Evolutionary conservation across 2,797 vertebrate genomes (phyloP).

Genomic region (Anniella stebbinsi): DNA sequence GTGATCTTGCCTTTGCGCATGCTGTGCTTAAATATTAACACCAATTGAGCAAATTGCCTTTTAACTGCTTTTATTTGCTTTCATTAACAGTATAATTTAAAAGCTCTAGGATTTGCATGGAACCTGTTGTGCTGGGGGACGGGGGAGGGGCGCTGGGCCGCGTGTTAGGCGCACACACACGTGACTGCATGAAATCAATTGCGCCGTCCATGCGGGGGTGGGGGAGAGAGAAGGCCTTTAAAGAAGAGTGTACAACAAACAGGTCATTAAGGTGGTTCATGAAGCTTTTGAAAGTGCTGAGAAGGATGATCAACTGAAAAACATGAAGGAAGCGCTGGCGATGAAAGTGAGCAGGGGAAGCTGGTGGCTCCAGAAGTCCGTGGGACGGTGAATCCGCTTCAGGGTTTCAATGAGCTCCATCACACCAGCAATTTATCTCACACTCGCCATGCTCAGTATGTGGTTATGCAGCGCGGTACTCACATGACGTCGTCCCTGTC

Average conservation of each 20-base stretch:
- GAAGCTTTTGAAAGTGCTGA: not conserved
- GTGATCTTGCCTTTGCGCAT: constrained; percentile 77
- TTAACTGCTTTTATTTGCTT: constrained; percentile 89
- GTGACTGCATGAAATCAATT: constrained; percentile 66
- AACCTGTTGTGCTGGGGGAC: constrained; percentile 80
- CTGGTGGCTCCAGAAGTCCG: too few species aligned
- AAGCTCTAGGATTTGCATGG: constrained; percentile 84
- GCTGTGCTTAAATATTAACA: constrained; percentile 89
- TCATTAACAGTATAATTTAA: constrained; percentile 88
- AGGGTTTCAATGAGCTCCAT: too few species aligned
- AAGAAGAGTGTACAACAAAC: constrained; percentile 49
- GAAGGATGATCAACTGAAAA: rapidly evolving
- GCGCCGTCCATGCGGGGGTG: not conserved
- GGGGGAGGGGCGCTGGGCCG: constrained; percentile 4
- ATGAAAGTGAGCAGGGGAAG: too few species aligned
- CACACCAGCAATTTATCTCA: too few species aligned
- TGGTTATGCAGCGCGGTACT: too few species aligned
- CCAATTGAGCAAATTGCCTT: constrained; percentile 88
- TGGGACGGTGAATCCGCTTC: too few species aligned
- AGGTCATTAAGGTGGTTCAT: constrained; percentile 7
- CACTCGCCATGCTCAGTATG: too few species aligned
- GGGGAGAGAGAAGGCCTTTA: constrained; percentile 61
- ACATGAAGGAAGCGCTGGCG: too few species aligned
- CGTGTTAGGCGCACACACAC: rapidly evolving
- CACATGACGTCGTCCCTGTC: too few species aligned